phyloP scores from a whole-genome alignment of 2,113 vertebrate species.

The Noctilio leporinus region DNA sequence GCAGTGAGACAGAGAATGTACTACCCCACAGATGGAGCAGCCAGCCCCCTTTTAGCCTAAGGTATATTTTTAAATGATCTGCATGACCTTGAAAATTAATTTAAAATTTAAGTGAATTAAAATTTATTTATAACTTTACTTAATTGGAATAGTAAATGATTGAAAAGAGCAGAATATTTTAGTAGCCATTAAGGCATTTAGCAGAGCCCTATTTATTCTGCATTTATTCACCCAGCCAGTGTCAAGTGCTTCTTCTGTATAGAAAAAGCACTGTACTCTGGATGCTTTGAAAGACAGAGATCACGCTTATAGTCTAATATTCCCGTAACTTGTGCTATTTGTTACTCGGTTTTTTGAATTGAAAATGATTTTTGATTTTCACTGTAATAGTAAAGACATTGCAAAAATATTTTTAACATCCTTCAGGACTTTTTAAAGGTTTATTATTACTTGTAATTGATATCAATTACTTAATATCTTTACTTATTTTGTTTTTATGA shows the following conservation, averaged over 20 bases:
- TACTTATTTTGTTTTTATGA: neutral
- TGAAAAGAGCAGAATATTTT: conserved; percentile 5
- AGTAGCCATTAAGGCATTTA: neutral
- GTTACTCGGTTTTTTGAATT: neutral
- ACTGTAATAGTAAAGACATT: neutral
- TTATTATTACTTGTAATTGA: conserved; percentile 13
- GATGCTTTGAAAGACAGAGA: neutral
- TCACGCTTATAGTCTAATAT: neutral
- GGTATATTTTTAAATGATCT: neutral
- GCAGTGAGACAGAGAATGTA: neutral
- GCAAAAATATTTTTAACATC: neutral
- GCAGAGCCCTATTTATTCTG: neutral
- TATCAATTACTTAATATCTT: neutral
- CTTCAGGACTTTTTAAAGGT: neutral
- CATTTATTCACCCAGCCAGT: neutral
- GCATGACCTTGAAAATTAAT: neutral
- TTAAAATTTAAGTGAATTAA: neutral
- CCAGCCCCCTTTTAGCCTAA: neutral
- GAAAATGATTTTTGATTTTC: conserved; percentile 12
- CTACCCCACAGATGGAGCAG: neutral
- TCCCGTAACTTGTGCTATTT: neutral
- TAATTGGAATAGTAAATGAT: neutral
- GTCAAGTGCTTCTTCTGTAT: neutral
- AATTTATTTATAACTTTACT: neutral
- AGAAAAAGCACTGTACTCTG: neutral